Evolutionary conservation across 2,113 vertebrate species (phyloP).

Genomic region (Gymnobelideus leadbeateri): DNA sequence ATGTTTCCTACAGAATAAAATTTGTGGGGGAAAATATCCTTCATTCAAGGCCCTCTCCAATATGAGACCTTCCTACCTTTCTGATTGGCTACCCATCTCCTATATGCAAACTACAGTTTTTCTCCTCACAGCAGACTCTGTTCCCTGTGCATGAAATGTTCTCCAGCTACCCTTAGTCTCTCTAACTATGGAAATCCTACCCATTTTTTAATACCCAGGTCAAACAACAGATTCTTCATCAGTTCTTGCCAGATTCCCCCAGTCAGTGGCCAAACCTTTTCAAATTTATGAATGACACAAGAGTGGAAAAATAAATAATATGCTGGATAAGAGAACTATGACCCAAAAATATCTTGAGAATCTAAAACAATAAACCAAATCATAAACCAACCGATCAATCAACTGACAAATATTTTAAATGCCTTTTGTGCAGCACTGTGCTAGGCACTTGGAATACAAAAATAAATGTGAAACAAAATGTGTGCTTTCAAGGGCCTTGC

Average conservation of each 20-base stretch:
- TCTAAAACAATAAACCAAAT: background rate
- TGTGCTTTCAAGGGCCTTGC: background rate
- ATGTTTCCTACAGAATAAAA: background rate
- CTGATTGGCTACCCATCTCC: background rate
- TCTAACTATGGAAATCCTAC: background rate
- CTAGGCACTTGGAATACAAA: background rate
- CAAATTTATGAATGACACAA: background rate
- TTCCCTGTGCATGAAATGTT: background rate
- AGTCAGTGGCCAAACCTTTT: background rate
- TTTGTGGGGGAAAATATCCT: background rate
- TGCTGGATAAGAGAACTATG: background rate
- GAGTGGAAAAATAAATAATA: background rate
- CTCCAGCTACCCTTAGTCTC: background rate
- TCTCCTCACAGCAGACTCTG: background rate
- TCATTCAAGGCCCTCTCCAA: background rate
- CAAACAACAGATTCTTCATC: background rate
- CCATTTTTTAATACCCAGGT: background rate
- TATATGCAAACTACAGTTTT: background rate
- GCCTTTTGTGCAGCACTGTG: background rate
- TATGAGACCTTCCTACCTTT: background rate
- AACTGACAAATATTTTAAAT: background rate
- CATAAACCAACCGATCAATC: background rate
- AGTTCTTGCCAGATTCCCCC: background rate
- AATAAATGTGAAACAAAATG: background rate
- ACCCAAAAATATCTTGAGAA: background rate